phyloP scores from a whole-genome alignment of 2,797 vertebrate species.

The Emydoidea blandingii region DNA sequence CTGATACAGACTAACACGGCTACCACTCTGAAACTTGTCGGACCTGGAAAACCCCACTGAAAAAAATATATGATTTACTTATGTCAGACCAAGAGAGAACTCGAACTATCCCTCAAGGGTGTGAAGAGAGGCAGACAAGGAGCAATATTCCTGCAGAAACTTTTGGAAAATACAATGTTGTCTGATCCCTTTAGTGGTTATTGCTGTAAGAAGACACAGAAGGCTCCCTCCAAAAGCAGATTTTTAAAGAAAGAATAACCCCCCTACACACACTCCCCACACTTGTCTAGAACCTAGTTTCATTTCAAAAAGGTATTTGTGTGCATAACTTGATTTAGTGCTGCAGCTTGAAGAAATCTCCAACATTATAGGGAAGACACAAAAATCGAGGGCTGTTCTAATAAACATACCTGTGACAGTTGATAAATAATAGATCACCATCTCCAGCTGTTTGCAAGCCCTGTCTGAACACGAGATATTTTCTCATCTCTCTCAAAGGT shows the following conservation, averaged over 20 bases:
- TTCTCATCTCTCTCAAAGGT: slow-evolving; percentile 45
- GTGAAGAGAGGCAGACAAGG: background rate
- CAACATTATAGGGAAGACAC: background rate
- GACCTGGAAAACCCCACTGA: background rate
- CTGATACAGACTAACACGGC: too few relatives aligned
- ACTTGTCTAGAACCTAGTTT: slow-evolving; percentile 24
- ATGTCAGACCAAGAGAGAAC: background rate
- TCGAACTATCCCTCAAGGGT: fast-evolving
- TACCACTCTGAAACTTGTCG: background rate
- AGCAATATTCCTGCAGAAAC: background rate
- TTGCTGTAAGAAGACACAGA: background rate
- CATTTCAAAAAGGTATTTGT: background rate
- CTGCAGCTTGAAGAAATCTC: slow-evolving; percentile 17
- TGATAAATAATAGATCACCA: slow-evolving; percentile 65
- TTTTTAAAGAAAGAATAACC: background rate
- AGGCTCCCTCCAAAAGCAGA: background rate
- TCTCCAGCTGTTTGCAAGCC: slow-evolving; percentile 26
- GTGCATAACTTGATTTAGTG: background rate
- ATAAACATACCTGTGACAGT: background rate
- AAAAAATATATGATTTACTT: background rate
- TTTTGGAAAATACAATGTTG: background rate
- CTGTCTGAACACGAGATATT: slow-evolving; percentile 48
- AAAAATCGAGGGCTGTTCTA: background rate
- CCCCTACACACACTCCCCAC: background rate
- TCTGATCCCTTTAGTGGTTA: background rate